phyloP scores from a whole-genome alignment of 2,797 vertebrate species.

The Staurois parvus region DNA sequence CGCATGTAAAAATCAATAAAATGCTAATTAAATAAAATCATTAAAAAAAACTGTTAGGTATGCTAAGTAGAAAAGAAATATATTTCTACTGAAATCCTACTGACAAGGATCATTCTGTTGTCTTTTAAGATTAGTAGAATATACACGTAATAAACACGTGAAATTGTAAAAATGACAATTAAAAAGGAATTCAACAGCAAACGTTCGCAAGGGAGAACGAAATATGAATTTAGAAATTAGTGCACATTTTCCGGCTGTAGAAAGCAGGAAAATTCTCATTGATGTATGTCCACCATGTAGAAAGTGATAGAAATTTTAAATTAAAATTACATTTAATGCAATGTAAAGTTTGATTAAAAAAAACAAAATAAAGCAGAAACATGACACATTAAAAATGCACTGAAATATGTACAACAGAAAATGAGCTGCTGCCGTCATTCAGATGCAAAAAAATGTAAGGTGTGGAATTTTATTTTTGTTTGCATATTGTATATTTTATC shows the following conservation, averaged over 20 bases:
- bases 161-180: not conserved
- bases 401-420: not conserved
- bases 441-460: not conserved
- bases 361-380: not conserved
- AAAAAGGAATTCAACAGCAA: not conserved
- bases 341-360: not conserved
- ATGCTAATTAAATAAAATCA: not conserved
- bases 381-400: not conserved
- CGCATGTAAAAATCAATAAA: not conserved
- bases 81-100: not conserved
- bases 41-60: not conserved
- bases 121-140: not conserved
- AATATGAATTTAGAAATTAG: not conserved
- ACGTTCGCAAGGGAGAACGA: not conserved
- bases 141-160: not conserved
- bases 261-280: not conserved
- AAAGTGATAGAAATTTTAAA: not conserved
- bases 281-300: not conserved
- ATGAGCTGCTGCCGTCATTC: not conserved
- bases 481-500: constrained; percentile 4
- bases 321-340: not conserved
- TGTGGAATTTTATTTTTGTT: not conserved
- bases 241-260: not conserved
- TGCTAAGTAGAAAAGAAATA: not conserved
- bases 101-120: not conserved